A percentile compares a stretch with the other conserved stretches of the same genome.
Conservation (phyloP, 2,797 vertebrate genomes). For the Sparidentex hasta region DNA sequence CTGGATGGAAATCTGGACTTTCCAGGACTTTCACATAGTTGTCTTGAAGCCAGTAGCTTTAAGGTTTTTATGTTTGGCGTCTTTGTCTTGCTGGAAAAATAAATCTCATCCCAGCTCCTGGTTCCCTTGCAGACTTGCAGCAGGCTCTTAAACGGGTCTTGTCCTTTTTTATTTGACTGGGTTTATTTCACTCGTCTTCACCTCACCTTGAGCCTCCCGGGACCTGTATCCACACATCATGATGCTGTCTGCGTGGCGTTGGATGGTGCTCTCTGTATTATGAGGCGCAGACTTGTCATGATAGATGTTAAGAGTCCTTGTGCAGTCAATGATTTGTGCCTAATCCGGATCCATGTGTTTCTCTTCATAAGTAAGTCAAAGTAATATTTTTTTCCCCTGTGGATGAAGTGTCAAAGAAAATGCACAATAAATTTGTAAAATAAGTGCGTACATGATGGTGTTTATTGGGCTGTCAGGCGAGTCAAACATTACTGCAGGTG, state of each 20-base stretch:
- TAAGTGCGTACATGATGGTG: not conserved
- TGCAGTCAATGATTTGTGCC: too few species aligned
- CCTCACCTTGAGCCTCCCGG: not conserved
- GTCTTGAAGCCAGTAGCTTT: slow-evolving; percentile 16
- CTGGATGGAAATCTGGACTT: not conserved
- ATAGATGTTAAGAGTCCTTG: not conserved
- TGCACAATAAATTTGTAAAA: not conserved
- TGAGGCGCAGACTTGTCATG: not conserved
- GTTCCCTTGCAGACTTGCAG: not conserved
- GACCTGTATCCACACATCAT: not conserved
- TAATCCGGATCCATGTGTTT: not conserved
- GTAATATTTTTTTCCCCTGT: not conserved
- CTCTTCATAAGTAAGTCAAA: not conserved
- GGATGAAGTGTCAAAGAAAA: not conserved
- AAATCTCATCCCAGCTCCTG: slow-evolving; percentile 19
- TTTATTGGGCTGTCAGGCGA: not conserved
- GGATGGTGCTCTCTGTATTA: not conserved
- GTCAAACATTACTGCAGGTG: slow-evolving; percentile 11
- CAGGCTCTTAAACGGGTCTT: not conserved
- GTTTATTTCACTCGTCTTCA: not conserved
- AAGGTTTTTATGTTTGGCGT: slow-evolving; percentile 32
- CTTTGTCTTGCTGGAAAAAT: slow-evolving; percentile 43
- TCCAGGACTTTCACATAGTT: not conserved
- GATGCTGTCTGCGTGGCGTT: not conserved
- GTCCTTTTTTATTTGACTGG: not conserved